A percentile compares a stretch with the other conserved stretches of the same genome.
Evolutionary conservation across 2,797 vertebrate genomes (phyloP).

Genomic region (Micropoecilia bifurca): DNA sequence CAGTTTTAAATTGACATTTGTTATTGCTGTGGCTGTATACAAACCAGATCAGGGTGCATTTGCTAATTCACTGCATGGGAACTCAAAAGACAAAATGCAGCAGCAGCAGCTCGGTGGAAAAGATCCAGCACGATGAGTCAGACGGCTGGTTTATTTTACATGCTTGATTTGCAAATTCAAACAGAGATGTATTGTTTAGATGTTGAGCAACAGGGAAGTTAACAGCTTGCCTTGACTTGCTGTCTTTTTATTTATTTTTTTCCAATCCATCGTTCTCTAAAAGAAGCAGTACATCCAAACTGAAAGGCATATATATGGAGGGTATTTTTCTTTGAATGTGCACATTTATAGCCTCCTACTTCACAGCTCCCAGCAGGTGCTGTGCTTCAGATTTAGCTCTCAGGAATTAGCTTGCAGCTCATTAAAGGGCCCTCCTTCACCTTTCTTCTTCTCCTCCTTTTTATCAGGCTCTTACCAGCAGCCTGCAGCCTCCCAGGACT

Average conservation of each 20-base stretch:
- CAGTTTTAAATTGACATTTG: too few species aligned
- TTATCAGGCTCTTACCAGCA: conserved; percentile 65
- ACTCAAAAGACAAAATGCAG: too few species aligned
- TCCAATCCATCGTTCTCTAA: conserved; percentile 2
- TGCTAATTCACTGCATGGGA: too few species aligned
- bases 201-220: conserved; percentile 36
- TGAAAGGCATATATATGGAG: background rate
- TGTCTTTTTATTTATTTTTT: background rate
- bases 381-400: background rate
- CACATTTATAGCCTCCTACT: background rate
- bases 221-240: conserved; percentile 36
- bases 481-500: conserved; percentile 73
- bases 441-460: background rate
- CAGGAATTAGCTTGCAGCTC: conserved; percentile 1
- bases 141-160: conserved; percentile 20
- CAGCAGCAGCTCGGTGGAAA: background rate
- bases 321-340: background rate
- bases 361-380: background rate
- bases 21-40: too few species aligned
- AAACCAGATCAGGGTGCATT: too few species aligned
- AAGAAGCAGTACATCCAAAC: background rate
- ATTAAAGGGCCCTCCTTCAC: background rate
- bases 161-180: conserved; percentile 10
- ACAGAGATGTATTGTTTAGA: conserved; percentile 34
- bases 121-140: background rate